Conservation (phyloP, 1,140 invertebrate genomes). For the Temnothorax longispinosus region DNA sequence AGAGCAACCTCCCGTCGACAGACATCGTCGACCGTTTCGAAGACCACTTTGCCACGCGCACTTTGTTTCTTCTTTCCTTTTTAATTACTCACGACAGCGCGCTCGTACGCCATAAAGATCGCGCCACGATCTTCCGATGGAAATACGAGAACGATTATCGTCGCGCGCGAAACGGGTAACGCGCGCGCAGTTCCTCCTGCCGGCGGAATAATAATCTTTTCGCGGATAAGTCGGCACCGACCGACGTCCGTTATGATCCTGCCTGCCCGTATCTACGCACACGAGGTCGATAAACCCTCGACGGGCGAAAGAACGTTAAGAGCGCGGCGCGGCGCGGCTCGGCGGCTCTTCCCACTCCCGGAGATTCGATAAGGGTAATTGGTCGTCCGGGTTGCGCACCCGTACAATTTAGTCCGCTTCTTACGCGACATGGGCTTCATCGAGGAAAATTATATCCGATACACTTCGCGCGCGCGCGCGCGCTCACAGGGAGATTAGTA, state of each 20-base stretch:
- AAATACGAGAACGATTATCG: conserved; percentile 48
- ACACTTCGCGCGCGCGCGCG: conserved; percentile 17
- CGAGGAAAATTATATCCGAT: conserved; percentile 47
- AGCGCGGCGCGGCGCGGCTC: background rate
- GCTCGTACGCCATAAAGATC: background rate
- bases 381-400: background rate
- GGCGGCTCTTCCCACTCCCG: background rate
- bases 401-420: conserved; percentile 43
- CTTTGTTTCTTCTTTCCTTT: background rate
- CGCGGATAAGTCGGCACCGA: conserved; percentile 20
- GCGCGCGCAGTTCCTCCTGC: background rate
- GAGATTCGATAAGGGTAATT: conserved; percentile 44
- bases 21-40: background rate
- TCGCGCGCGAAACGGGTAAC: conserved; percentile 35
- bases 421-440: conserved; percentile 26
- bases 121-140: conserved; percentile 33
- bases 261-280: conserved; percentile 22
- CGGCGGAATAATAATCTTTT: conserved; percentile 50
- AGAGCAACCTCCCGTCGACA: conserved; percentile 23
- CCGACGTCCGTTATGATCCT: conserved; percentile 21
- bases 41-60: too few species aligned
- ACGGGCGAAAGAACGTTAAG: background rate
- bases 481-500: conserved; percentile 28
- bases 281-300: conserved; percentile 43
- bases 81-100: conserved; percentile 61